Evolutionary conservation across 2,888 invertebrate species (phyloP).

Genomic region (Harpalus rufipes): DNA sequence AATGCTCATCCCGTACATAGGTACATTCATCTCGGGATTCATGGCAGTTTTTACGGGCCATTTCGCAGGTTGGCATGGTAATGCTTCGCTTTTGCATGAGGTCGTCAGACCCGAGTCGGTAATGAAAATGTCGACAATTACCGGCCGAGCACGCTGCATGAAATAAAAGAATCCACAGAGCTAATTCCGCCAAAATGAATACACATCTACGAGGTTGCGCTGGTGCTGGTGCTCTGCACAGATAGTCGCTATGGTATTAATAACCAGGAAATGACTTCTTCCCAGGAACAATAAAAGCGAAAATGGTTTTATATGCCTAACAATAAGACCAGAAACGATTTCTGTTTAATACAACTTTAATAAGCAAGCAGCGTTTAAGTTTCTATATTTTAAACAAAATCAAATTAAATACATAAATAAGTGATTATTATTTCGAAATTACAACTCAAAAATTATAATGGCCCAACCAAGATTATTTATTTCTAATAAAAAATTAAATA

Average conservation of each 20-base stretch:
- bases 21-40: conserved; percentile 12
- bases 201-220: conserved; percentile 1
- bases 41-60: conserved; percentile 34
- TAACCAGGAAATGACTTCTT: not conserved
- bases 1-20: conserved; percentile 12
- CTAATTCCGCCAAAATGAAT: conserved; percentile 43
- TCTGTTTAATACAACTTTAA: too few species aligned
- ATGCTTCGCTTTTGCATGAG: not conserved
- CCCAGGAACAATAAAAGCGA: not conserved
- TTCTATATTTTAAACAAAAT: too few species aligned
- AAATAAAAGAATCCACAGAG: conserved; percentile 42
- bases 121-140: conserved; percentile 54
- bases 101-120: conserved; percentile 9
- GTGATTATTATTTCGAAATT: too few species aligned
- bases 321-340: too few species aligned
- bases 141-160: conserved; percentile 28
- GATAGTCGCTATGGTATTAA: not conserved
- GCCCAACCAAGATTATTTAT: too few species aligned
- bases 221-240: not conserved
- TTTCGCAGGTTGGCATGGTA: conserved; percentile 25
- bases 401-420: too few species aligned
- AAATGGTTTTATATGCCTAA: not conserved
- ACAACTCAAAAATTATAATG: too few species aligned
- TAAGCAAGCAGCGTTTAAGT: too few species aligned
- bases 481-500: too few species aligned